Base-by-base conservation (phyloP, 2,113 vertebrate species). In the Neotoma lepida region DNA sequence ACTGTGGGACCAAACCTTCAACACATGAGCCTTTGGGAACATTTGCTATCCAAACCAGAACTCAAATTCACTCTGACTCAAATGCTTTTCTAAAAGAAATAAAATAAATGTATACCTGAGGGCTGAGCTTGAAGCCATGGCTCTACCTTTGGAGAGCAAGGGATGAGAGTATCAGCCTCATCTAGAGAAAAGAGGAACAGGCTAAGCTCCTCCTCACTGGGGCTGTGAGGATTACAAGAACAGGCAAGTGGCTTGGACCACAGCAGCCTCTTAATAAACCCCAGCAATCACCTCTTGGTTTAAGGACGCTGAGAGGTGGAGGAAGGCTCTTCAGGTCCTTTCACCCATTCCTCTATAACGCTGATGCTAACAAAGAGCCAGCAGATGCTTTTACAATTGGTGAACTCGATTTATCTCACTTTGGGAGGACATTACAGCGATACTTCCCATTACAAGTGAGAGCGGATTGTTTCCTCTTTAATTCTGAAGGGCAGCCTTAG, bases 401-500 rank as follows among this genome's bases (percentile, higher is more conserved):
- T 41, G 71, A 51, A 39, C 41, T 63, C 10, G 2, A 94, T 96
- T 66, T 63, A n/a, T 95, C 89, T 94, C 26, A 66, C 30, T 39
- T 33, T 33, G 77, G 76, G 89, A 89, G 78, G 90, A 35, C 20
- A 58, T 63, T 41, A 74, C 1, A 0, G 80, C 0, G 58, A 46
- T 58, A 17, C 68, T 80, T 63, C 64, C 91, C 89, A 88, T 93
- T 58, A 92, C 39, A 81, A 80, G 64, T 35, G 81, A 95, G 77
- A 86, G 88, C 51, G 61, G 64, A 70, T 63, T 71, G 93, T 92
- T 51, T 92, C 86, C 74, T 86, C 76, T 88, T 78, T 70, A 54
- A 89, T 51, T 88, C 46, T 68, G 91, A 95, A 96, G 93, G 91
- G 54, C 89, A 90, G 74, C 0, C 26, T 77, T 30, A 20, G 56